Percentiles rank a stretch among this genome's conserved stretches.
phyloP scores from a whole-genome alignment of 2,113 vertebrate species.

The Podarcis raffonei region DNA sequence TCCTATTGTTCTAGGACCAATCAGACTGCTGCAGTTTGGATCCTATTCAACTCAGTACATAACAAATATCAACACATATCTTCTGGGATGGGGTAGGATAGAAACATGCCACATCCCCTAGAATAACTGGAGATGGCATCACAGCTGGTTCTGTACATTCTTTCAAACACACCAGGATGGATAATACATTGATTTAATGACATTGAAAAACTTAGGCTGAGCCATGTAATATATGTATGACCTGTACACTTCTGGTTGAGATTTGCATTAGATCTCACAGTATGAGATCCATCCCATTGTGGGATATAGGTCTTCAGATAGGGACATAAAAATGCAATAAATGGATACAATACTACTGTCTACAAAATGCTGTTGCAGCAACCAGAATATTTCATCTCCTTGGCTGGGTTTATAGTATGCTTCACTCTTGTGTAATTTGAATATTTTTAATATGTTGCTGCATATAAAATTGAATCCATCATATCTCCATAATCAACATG shows the following conservation, averaged over 20 bases:
- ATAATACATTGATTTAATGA: background rate
- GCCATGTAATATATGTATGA: background rate
- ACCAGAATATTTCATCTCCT: conserved; percentile 35
- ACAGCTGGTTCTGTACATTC: background rate
- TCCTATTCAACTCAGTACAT: no score
- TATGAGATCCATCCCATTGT: background rate
- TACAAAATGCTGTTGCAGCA: background rate
- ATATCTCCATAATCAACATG: conserved; percentile 18
- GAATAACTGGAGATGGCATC: background rate
- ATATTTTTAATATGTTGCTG: background rate
- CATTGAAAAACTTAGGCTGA: background rate
- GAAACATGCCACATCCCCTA: background rate
- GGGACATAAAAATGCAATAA: fast-evolving
- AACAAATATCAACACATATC: background rate
- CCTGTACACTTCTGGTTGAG: background rate
- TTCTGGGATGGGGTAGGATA: background rate
- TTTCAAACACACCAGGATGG: background rate
- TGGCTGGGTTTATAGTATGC: conserved; percentile 7
- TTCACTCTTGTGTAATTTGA: conserved; percentile 27
- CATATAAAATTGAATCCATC: conserved; percentile 9
- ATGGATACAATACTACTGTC: background rate
- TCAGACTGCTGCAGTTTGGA: no score
- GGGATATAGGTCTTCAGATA: fast-evolving
- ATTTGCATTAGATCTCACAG: background rate
- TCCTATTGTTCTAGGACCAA: no score